Base-by-base conservation (phyloP, 2,888 invertebrate species). In the Polylopha cassiicola region DNA sequence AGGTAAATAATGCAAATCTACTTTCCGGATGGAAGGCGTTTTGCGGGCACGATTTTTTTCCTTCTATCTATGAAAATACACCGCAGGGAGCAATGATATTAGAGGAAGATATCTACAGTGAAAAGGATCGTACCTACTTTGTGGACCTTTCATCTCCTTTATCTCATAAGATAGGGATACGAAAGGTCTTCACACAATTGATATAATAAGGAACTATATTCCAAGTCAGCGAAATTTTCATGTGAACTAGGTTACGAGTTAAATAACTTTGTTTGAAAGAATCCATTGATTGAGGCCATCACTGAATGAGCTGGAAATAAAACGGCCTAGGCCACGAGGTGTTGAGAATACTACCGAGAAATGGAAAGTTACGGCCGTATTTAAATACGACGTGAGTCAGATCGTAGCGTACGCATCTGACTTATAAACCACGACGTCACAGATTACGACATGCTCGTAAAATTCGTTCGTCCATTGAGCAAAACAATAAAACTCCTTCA, bases 401-500 rank as follows among this genome's bases (percentile, higher is more conserved):
- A 46, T 48, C 51, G 66, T 70, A 62, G 41, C 38, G 62, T 72
- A 73, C 72, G 64, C 65, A 63, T 65, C 62, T 50, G 60, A 61
- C 60, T 67, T 68, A 73, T 68, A 73, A 39, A 68, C 65, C 65
- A 51, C 51, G 53, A 62, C 75, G 75, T 76, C 78, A 76, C 67
- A 75, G 73, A 77, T 77, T 77, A 78, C 81, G 77, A 67, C 62
- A 56, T 61, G 72, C 57, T 81, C 80, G 75, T 82, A 81, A 84
- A 84, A 77, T 73, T 68, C 71, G 73, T 69, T 61, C 75, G 77
- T 73, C 78, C 81, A 81, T 82, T 81, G 73, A 81, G 68, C 58
- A 65, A 67, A 73, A 81, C 81, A 84, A 84, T 84, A 82, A 82
- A 82, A 80, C 70, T 63, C 70, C 78, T 78, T 82, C 82, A 80